phyloP scores from a whole-genome alignment of 1,140 invertebrate genomes.

The Aphidius ervi region DNA sequence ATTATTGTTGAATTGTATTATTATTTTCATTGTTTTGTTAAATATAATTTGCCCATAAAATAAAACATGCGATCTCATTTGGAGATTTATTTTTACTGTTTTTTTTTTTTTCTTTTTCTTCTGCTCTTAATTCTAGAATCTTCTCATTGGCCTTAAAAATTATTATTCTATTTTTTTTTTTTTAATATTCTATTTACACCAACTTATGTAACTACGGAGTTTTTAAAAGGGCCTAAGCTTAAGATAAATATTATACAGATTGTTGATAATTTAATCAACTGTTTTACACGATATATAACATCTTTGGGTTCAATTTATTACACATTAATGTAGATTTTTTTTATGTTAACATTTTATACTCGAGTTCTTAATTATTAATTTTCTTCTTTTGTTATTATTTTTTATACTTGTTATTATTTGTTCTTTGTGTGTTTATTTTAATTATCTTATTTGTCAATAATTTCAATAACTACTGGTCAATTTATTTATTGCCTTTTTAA shows the following conservation, averaged over 20 bases:
- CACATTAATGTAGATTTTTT: slow-evolving; percentile 48
- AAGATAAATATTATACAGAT: slow-evolving; percentile 52
- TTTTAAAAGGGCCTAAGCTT: slow-evolving; percentile 36
- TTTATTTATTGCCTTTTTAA: too few relatives aligned
- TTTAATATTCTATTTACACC: slow-evolving; percentile 47
- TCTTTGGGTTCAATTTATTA: slow-evolving; percentile 55
- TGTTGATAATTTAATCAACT: slow-evolving; percentile 35
- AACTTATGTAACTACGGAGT: slow-evolving; percentile 41
- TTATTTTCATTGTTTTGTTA: too few relatives aligned
- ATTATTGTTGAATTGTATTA: too few relatives aligned
- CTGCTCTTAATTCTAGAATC: slow-evolving; percentile 12
- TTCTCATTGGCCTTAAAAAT: slow-evolving; percentile 18
- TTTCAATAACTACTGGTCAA: too few relatives aligned
- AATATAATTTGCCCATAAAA: too few relatives aligned
- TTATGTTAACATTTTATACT: slow-evolving; percentile 19
- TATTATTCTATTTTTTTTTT: neutral
- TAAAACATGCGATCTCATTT: too few relatives aligned
- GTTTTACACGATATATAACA: slow-evolving; percentile 46
- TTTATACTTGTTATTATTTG: neutral
- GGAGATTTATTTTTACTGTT: too few relatives aligned
- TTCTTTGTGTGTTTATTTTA: too few relatives aligned
- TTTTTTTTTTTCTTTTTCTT: neutral
- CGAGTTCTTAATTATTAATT: slow-evolving; percentile 4
- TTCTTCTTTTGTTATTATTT: neutral
- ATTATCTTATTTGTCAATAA: too few relatives aligned